Conservation (phyloP, 2,797 vertebrate species). For the Cirrhinus molitorella region DNA sequence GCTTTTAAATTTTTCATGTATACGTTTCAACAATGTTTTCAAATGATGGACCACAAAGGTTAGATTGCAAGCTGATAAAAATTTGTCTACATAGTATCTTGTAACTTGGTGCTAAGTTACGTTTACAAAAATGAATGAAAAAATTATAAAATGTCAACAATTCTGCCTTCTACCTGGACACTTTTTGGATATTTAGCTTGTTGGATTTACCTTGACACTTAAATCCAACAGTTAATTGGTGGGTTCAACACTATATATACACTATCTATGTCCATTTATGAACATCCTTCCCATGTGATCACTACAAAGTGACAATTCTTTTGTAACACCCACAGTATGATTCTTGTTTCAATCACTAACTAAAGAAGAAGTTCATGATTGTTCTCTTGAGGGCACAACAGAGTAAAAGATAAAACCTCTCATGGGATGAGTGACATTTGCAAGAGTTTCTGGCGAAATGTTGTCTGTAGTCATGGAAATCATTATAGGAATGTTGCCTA, state of each 20-base stretch:
- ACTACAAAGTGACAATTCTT: neutral
- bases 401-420: neutral
- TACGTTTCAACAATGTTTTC: neutral
- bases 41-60: neutral
- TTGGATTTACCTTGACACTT: no score
- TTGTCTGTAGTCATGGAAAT: no score
- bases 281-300: neutral
- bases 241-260: no score
- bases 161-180: neutral
- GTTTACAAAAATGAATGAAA: neutral
- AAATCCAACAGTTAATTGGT: neutral
- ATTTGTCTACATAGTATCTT: neutral
- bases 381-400: neutral
- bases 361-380: conserved; percentile 17
- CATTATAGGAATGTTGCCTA: neutral
- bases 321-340: neutral
- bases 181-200: neutral
- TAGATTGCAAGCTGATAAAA: neutral
- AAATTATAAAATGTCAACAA: neutral
- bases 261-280: neutral
- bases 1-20: neutral
- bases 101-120: neutral
- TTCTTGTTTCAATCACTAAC: conserved; percentile 24
- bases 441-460: neutral
- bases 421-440: neutral